Evolutionary conservation across 2,797 vertebrate genomes (phyloP).

Genomic region (Malurus splendens): DNA sequence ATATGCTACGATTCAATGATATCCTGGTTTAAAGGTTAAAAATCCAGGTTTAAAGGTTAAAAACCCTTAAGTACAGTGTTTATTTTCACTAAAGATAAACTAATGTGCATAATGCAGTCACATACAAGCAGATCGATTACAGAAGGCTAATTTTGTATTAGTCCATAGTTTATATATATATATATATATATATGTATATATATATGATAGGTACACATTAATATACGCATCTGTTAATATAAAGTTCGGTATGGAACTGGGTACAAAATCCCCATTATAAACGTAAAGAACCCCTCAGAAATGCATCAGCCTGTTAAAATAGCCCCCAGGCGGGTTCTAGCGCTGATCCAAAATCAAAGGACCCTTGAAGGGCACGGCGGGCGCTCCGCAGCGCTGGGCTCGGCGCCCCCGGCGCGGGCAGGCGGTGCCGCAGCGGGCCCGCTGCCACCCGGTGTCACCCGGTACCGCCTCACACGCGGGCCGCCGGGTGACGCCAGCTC

Average conservation of each 20-base stretch:
- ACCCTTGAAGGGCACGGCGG: fast-evolving
- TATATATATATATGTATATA: too few relatives aligned
- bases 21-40: background rate
- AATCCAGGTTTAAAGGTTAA: background rate
- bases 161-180: fast-evolving
- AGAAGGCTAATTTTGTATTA: background rate
- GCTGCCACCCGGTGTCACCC: background rate
- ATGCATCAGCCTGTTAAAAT: background rate
- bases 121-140: background rate
- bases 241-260: background rate
- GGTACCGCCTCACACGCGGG: background rate
- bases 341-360: fast-evolving
- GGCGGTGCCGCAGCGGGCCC: background rate
- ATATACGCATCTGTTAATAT: too few relatives aligned
- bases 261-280: background rate
- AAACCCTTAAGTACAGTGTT: background rate
- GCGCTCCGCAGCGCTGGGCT: background rate
- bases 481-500: background rate
- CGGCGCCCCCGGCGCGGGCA: background rate
- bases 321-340: background rate
- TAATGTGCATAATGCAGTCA: background rate
- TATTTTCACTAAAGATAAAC: background rate
- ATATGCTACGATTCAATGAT: background rate
- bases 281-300: background rate
- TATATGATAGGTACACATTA: too few relatives aligned